Conservation (phyloP, 2,797 vertebrate genomes). For the Spea hammondii region DNA sequence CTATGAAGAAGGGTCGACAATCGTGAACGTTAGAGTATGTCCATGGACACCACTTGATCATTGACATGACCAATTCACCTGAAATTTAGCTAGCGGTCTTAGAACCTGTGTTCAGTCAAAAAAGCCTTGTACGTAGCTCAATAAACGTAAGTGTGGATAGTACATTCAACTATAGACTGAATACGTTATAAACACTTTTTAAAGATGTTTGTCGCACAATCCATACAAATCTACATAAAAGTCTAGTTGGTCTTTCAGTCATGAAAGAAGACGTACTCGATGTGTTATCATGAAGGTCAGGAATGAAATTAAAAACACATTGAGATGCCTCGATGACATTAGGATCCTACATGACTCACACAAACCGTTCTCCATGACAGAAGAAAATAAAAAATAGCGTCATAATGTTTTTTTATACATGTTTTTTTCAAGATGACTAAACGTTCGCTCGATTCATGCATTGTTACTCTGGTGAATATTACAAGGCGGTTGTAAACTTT, state of each 20-base stretch:
- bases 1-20: no score
- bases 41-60: no score
- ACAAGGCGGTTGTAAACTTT: not conserved
- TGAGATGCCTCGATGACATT: constrained; percentile 36
- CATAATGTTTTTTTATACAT: constrained; percentile 28
- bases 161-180: no score
- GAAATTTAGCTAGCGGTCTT: no score
- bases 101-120: no score
- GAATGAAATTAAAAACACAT: constrained; percentile 42
- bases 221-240: not conserved
- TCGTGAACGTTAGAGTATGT: no score
- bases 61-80: no score
- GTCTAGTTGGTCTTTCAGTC: constrained; percentile 16
- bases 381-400: constrained; percentile 24
- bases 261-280: constrained; percentile 8
- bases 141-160: no score
- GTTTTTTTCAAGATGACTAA: constrained; percentile 47
- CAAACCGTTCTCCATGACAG: constrained; percentile 15
- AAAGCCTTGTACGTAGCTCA: no score
- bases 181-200: not conserved
- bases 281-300: constrained; percentile 44
- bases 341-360: constrained; percentile 38
- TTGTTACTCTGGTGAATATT: constrained; percentile 8
- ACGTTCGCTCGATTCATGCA: constrained; percentile 7
- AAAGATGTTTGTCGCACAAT: not conserved